Conservation (phyloP, 2,888 invertebrate genomes). For the Limnephilus auricula region DNA sequence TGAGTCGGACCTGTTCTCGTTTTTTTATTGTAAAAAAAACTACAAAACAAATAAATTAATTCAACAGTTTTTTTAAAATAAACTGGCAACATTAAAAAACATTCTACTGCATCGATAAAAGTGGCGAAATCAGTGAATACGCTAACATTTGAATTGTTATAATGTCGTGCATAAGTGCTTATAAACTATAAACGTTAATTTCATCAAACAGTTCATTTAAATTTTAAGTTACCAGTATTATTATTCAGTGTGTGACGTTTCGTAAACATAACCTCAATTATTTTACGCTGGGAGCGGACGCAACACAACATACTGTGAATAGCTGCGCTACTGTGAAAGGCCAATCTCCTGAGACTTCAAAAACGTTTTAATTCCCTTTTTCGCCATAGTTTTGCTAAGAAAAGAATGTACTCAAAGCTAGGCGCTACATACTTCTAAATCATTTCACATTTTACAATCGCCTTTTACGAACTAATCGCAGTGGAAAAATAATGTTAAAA, state of each 20-base stretch:
- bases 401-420: not conserved
- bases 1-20: slow-evolving; percentile 22
- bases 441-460: slow-evolving; percentile 24
- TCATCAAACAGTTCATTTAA: slow-evolving; percentile 24
- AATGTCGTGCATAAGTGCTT: not conserved
- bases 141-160: not conserved
- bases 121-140: not conserved
- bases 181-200: not conserved
- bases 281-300: not conserved
- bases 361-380: not conserved
- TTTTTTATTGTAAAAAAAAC: not conserved
- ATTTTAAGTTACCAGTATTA: slow-evolving; percentile 15
- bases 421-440: not conserved
- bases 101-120: not conserved
- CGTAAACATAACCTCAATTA: slow-evolving; percentile 57
- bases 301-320: not conserved
- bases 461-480: slow-evolving; percentile 53
- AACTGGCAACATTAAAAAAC: not conserved
- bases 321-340: not conserved
- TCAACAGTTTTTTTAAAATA: not conserved
- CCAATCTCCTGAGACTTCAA: not conserved
- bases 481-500: slow-evolving; percentile 55
- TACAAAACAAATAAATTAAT: not conserved
- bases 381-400: not conserved
- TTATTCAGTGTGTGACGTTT: slow-evolving; percentile 51